These are phyloP conservation scores for Xenentodon cancila DNA, from an alignment of 2,797 vertebrate species.

Conservation along the genomic window DNA sequence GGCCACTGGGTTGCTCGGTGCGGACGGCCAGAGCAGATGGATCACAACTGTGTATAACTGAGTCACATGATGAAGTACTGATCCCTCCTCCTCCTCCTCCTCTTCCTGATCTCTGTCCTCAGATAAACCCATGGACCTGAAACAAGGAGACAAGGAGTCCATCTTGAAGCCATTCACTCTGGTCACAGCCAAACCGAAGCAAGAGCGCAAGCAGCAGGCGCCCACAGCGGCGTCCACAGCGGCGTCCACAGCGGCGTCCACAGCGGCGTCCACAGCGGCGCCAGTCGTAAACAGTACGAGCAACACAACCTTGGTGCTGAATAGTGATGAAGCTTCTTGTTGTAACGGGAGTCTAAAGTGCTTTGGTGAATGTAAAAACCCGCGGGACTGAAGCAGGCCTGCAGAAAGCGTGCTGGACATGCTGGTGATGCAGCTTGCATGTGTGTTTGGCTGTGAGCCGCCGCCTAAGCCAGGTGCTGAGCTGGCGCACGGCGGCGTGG, in stretches of 20 bases:
- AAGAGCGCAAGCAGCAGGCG: slow-evolving; percentile 63
- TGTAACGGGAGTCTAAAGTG: too few species aligned
- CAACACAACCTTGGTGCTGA: not conserved
- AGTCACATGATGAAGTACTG: slow-evolving; percentile 52
- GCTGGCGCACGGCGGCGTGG: slow-evolving; percentile 24
- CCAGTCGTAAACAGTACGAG: slow-evolving; percentile 71
- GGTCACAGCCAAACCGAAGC: slow-evolving; percentile 79
- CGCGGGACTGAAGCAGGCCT: not conserved
- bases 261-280: slow-evolving; percentile 62
- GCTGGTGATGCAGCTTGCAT: too few species aligned
- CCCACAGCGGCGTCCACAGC: slow-evolving; percentile 68
- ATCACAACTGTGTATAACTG: slow-evolving; percentile 69
- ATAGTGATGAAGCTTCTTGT: too few species aligned
- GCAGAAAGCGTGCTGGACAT: not conserved
- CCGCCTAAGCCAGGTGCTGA: slow-evolving; percentile 54
- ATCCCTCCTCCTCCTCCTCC: too few species aligned
- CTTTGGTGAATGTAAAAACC: not conserved
- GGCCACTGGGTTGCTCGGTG: slow-evolving; percentile 54
- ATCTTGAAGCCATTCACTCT: slow-evolving; percentile 70
- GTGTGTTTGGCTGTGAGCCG: not conserved
- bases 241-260: slow-evolving; percentile 64
- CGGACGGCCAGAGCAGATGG: slow-evolving; percentile 74
- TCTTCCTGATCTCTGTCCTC: slow-evolving; percentile 58
- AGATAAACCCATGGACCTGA: slow-evolving; percentile 78
- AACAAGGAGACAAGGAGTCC: slow-evolving; percentile 73